These are phyloP conservation scores for Chironomus tepperi DNA, from an alignment of 1,140 invertebrate species.

Conservation along the genomic window DNA sequence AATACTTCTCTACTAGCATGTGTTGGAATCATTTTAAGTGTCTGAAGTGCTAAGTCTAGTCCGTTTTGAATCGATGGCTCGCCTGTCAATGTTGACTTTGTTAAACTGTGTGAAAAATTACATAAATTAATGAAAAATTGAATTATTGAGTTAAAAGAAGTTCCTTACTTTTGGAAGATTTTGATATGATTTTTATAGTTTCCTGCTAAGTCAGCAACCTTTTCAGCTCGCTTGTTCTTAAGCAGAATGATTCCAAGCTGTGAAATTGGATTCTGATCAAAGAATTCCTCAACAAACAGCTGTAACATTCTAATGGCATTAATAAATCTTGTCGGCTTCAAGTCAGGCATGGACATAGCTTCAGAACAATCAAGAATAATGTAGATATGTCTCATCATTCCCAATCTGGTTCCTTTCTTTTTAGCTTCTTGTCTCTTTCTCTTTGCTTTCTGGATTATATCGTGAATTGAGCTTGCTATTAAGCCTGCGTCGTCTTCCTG, in stretches of 20 bases:
- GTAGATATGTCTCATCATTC: conserved; percentile 94
- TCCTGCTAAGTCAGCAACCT: conserved; percentile 80
- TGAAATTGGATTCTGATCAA: conserved; percentile 97
- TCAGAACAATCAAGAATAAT: conserved; percentile 88
- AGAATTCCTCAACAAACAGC: conserved; percentile 92
- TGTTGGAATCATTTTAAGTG: conserved; percentile 79
- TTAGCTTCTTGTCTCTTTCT: conserved; percentile 64
- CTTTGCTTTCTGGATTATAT: conserved; percentile 83
- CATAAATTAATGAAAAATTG: not conserved
- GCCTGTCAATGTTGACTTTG: conserved; percentile 55
- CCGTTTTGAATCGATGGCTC: conserved; percentile 95
- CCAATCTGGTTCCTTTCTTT: conserved; percentile 68
- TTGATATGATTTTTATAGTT: conserved; percentile 74
- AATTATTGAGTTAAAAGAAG: not conserved
- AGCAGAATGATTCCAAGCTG: conserved; percentile 89
- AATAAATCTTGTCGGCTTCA: conserved; percentile 87
- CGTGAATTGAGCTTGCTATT: conserved; percentile 78
- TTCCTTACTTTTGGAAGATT: conserved; percentile 44
- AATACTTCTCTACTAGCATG: conserved; percentile 90
- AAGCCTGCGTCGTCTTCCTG: conserved; percentile 91
- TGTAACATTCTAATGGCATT: conserved; percentile 88
- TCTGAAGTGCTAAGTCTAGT: conserved; percentile 75
- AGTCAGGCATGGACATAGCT: conserved; percentile 86
- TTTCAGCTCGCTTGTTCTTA: conserved; percentile 90
- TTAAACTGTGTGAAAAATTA: conserved; percentile 40